Evolutionary conservation across 2,888 invertebrate genomes (phyloP), one percentile per base, ranked within the genome.

Genomic region (Cenopis cana): DNA sequence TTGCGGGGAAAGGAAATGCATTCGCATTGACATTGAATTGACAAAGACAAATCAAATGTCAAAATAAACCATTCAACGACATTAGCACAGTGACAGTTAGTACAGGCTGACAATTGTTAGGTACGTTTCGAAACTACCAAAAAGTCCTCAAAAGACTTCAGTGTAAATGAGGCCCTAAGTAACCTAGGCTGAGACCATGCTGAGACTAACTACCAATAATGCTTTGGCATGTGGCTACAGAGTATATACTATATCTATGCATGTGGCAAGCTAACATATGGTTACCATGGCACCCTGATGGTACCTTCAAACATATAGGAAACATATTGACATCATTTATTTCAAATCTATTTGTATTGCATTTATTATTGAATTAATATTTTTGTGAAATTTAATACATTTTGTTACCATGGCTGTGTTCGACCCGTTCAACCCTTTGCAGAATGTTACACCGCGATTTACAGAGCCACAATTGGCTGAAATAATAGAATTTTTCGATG

Each of bases 401-500:
- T 76, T 57, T 49, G 41, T 61, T 68, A 73, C 66, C 29, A 89
- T 89, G 88, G 78, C 81, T 57, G 75, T 81, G 14, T 87, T 88
- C 71, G 83, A 89, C 76, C 75, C 82, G 14, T 84, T 84, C 24
- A 79, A 89, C 76, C 88, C 89, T 12, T 76, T 89, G 55, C 67
- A 74, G 76, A 82, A 85, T 69, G 50, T 85, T 50, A 84, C 79
- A 18, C 81, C 82, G 49, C 80, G 82, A 73, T 89, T 91, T 74
- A 88, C 83, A 17, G 85, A 89, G 77, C 87, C 89, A 73, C 84
- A 91, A 74, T 65, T 91, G 64, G 65, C 75, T 52, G 83, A 86
- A 73, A 85, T 90, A 0, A 72, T 77, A 38, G 77, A 84, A 59
- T 92, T 87, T 88, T 93, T 91, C 79, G 87, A 89, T 68, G 79